A percentile compares a stretch with the other conserved stretches of the same genome.
Conservation (phyloP, 2,113 vertebrate species). For the Alaudala cheleensis region DNA sequence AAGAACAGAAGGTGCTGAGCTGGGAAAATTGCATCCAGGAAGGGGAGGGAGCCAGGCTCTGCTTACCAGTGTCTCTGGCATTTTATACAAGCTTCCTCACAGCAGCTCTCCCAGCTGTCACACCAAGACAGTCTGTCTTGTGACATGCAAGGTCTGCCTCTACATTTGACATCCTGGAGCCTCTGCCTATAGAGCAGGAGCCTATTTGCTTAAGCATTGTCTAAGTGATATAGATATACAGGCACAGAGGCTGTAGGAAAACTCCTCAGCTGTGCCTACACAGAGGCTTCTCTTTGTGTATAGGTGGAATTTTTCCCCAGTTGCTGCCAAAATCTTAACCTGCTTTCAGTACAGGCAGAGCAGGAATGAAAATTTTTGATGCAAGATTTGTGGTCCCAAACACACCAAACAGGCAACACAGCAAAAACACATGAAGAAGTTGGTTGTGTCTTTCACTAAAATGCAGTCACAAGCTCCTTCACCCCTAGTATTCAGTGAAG, state of each 20-base stretch:
- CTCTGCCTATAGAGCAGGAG: not conserved
- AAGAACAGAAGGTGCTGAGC: not conserved
- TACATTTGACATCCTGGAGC: not conserved
- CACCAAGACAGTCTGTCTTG: not conserved
- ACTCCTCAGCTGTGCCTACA: not conserved
- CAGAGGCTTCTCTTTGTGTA: not conserved
- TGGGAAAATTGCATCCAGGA: not conserved
- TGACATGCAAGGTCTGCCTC: not conserved
- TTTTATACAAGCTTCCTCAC: not conserved
- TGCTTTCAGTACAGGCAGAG: not conserved
- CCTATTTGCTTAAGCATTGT: not conserved
- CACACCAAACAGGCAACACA: not conserved
- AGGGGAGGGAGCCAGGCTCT: not conserved
- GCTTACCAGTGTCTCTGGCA: not conserved
- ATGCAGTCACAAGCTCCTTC: not conserved
- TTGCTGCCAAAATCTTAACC: not conserved
- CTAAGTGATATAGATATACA: not conserved
- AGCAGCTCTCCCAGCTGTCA: not conserved
- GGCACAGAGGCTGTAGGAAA: not conserved
- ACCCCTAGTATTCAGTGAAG: not conserved
- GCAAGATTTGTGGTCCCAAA: not conserved
- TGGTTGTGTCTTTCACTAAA: not conserved
- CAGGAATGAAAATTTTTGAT: not conserved
- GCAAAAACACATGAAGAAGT: not conserved
- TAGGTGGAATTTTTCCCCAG: not conserved